These are phyloP conservation scores for Andricus curvator DNA, from an alignment of 2,888 invertebrate genomes.

Conservation along the genomic window DNA sequence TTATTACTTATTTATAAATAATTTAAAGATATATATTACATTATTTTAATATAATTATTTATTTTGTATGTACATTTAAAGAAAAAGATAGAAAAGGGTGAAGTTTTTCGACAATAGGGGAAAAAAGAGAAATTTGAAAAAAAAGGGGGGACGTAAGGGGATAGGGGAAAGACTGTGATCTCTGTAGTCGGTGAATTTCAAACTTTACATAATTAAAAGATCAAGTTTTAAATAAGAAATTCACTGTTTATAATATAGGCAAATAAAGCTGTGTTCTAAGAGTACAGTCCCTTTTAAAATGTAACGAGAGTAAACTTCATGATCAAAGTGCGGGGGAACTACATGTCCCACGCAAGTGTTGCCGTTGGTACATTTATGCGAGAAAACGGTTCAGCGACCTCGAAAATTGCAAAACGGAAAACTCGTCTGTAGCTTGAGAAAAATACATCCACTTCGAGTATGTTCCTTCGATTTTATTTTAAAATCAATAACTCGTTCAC, in stretches of 20 bases:
- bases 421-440: constrained; percentile 33
- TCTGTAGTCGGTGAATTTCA: not conserved
- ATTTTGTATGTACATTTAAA: too few relatives aligned
- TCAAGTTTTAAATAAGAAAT: too few relatives aligned
- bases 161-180: too few relatives aligned
- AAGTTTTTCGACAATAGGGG: too few relatives aligned
- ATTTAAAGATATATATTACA: too few relatives aligned
- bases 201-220: not conserved
- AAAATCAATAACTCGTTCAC: not conserved
- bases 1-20: too few relatives aligned
- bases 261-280: constrained; percentile 7
- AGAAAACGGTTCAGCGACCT: constrained; percentile 55
- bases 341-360: constrained; percentile 50
- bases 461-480: not conserved
- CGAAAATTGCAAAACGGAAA: constrained; percentile 52
- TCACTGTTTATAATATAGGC: not conserved
- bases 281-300: constrained; percentile 17
- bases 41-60: too few relatives aligned
- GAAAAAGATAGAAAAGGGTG: too few relatives aligned
- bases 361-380: constrained; percentile 39
- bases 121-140: too few relatives aligned
- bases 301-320: constrained; percentile 18
- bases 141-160: too few relatives aligned
- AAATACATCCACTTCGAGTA: constrained; percentile 19
- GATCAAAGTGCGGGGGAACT: constrained; percentile 43